Base-by-base conservation (phyloP, 2,113 vertebrate species). In the Gopherus evgoodei region DNA sequence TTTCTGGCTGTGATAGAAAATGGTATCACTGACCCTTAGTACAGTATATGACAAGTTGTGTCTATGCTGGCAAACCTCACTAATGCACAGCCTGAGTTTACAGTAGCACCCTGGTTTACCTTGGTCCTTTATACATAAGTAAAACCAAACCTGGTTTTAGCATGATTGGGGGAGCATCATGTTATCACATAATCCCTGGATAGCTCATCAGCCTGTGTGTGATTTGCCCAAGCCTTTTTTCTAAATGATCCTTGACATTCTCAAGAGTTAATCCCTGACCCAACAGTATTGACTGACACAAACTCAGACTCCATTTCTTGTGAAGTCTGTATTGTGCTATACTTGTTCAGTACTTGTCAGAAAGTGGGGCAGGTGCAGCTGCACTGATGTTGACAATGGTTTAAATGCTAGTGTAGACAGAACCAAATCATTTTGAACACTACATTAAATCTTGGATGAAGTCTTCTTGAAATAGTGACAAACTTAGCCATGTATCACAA, bases 1-100 rank as follows among this genome's bases (percentile, higher is more conserved):
- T 89, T 31, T 91, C 84, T 83, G 0, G 0, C 94, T 38, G 1
- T 72, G 54, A 87, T 52, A 52, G 35, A 93, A 89, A 13, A n/a
- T 29, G 90, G 27, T 86, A 79, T 1, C 0, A 0, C 52, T 94
- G 83, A 69, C 90, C 52, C 52, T 82, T 89, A 35, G 14, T 56
- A 29, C 0, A 0, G 83, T 19, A 81, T 19, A 81, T 81, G 65
- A 53, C 75, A 72, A 38, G 72, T 69, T 76, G 16, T 80, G 38
- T 88, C 90, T 88, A 27, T 84, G n/a, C 38, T 89, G 81, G 84
- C 65, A 90, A 85, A 57, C 82, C 47, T 13, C 16, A 6, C 25
- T 72, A n/a, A 38, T 72, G 19, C 19, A 38, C 19, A 72, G n/a
- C 4, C 65, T 72, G 86, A 59, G 83, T 75, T 75, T 50, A n/a